phyloP scores from a whole-genome alignment of 1,140 invertebrate genomes.

The Meloidogyne exigua region DNA sequence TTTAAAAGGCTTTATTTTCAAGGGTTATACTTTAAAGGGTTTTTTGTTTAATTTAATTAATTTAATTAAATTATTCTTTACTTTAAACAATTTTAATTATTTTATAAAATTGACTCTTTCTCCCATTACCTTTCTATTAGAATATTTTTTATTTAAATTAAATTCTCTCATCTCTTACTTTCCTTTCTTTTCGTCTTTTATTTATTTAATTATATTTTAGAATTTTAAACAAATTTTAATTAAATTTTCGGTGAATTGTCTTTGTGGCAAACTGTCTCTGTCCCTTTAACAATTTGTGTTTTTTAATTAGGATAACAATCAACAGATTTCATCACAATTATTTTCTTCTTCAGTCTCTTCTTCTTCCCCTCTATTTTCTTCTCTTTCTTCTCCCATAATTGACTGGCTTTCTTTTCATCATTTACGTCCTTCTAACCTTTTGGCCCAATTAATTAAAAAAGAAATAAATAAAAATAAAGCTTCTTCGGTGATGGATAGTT shows the following conservation, averaged over 20 bases:
- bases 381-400: background rate
- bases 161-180: background rate
- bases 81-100: too few relatives aligned
- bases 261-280: background rate
- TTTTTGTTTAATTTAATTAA: too few relatives aligned
- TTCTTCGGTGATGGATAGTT: background rate
- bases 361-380: background rate
- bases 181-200: background rate
- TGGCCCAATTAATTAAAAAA: background rate
- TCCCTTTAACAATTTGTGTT: background rate
- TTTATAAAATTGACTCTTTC: too few relatives aligned
- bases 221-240: too few relatives aligned
- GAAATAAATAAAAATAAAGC: background rate
- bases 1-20: too few relatives aligned
- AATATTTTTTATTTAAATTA: background rate
- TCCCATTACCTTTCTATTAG: too few relatives aligned
- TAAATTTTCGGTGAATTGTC: background rate
- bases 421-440: constrained; percentile 3
- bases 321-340: background rate
- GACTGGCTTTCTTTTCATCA: background rate
- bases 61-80: too few relatives aligned
- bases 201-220: too few relatives aligned
- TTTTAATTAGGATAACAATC: background rate
- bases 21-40: too few relatives aligned
- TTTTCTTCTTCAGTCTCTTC: background rate